phyloP scores from a whole-genome alignment of 2,797 vertebrate genomes.

The Sternotherus odoratus region DNA sequence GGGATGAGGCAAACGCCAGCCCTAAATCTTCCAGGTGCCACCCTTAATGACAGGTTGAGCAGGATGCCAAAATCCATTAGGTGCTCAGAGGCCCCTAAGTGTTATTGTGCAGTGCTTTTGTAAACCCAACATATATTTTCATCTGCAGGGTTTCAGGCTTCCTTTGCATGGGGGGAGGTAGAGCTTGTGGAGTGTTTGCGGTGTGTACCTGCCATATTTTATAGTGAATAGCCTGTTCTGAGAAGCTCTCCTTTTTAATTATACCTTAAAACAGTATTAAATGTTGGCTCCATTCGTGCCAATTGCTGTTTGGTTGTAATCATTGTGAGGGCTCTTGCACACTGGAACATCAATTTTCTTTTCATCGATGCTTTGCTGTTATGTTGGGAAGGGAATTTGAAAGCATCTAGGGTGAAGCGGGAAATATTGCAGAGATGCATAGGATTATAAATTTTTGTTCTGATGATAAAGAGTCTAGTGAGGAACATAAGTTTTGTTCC shows the following conservation, averaged over 20 bases:
- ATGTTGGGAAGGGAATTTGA: constrained; percentile 69
- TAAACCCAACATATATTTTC: constrained; percentile 61
- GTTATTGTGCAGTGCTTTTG: constrained; percentile 66
- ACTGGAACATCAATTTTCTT: constrained; percentile 72
- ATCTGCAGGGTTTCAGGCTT: constrained; percentile 65
- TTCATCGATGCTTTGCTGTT: constrained; percentile 73
- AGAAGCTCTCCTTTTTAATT: constrained; percentile 74
- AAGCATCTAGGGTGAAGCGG: constrained; percentile 64
- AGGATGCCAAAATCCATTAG: constrained; percentile 55
- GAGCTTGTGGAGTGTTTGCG: constrained; percentile 50
- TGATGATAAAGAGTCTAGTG: constrained; percentile 51
- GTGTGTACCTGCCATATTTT: constrained; percentile 60
- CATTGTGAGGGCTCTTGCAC: constrained; percentile 64
- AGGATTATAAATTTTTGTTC: constrained; percentile 65
- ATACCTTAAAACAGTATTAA: constrained; percentile 71
- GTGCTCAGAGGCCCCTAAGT: constrained; percentile 64
- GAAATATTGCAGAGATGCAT: constrained; percentile 61
- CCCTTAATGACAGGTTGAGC: constrained; percentile 60
- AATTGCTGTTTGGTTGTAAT: constrained; percentile 73
- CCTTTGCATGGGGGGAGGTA: background rate
- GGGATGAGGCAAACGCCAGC: constrained; percentile 32
- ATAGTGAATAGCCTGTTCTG: constrained; percentile 62
- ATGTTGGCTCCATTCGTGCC: constrained; percentile 62
- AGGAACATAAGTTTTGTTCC: constrained; percentile 62
- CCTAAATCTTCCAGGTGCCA: constrained; percentile 65